Conservation (phyloP, 2,113 vertebrate genomes). For the Turnix velox region DNA sequence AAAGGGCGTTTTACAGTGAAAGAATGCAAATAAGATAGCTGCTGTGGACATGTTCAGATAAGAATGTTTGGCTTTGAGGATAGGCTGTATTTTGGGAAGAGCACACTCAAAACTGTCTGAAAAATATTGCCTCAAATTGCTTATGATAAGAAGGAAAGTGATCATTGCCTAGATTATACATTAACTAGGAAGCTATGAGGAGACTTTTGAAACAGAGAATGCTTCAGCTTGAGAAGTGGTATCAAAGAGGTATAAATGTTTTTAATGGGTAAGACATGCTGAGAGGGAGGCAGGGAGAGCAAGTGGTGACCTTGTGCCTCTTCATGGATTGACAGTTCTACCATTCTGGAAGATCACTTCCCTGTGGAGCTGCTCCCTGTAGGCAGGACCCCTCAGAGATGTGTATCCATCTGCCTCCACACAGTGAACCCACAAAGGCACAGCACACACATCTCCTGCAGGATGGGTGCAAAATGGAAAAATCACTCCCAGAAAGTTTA, state of each 20-base stretch:
- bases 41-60: not conserved
- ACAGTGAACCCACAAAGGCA: rapidly evolving
- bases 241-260: not conserved
- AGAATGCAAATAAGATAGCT: not conserved
- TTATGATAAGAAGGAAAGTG: not conserved
- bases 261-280: not conserved
- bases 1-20: not conserved
- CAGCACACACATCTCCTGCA: not conserved
- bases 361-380: rapidly evolving
- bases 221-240: not conserved
- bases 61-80: not conserved
- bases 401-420: not conserved
- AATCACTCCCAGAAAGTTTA: rapidly evolving
- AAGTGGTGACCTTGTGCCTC: no score
- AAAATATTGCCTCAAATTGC: not conserved
- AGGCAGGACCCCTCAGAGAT: rapidly evolving
- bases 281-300: no score
- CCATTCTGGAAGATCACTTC: no score
- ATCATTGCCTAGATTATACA: not conserved
- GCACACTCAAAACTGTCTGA: not conserved
- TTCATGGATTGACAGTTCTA: rapidly evolving
- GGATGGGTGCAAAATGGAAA: not conserved
- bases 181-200: not conserved
- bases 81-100: not conserved
- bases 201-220: not conserved